Conservation (phyloP, 2,888 invertebrate genomes). For the Eupithecia dodoneata region DNA sequence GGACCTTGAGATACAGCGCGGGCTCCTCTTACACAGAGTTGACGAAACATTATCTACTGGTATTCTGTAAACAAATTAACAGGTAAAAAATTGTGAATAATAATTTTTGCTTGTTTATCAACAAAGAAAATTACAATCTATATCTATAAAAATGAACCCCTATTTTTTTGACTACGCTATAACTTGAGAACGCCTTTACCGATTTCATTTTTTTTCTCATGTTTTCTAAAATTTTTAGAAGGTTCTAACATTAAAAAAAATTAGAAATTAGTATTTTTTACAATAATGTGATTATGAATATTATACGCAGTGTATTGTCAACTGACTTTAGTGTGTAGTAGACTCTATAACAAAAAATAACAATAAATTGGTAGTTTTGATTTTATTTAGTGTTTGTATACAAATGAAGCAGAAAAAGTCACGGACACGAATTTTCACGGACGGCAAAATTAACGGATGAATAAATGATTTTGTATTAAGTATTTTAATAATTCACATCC, state of each 20-base stretch:
- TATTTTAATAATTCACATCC: constrained; percentile 30
- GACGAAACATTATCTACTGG: not conserved
- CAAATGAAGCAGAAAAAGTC: not conserved
- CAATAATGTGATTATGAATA: not conserved
- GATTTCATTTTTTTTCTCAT: no score
- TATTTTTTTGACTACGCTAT: no score
- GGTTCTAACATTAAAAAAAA: no score
- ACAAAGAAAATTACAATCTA: no score
- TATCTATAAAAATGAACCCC: no score
- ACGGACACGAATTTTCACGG: not conserved
- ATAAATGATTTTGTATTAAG: constrained; percentile 30
- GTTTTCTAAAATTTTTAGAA: no score
- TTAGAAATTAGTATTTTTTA: no score
- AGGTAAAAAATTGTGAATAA: not conserved
- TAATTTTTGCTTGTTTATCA: no score
- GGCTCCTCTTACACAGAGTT: not conserved
- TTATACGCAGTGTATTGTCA: not conserved
- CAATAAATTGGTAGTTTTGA: not conserved
- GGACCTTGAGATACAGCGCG: constrained; percentile 5
- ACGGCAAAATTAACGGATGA: constrained; percentile 28
- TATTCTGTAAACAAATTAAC: not conserved
- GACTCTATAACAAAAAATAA: not conserved
- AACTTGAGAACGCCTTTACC: no score
- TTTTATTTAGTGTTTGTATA: not conserved
- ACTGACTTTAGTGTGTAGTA: not conserved